Conservation (phyloP, 1,140 invertebrate genomes). For the Nebria ingens region DNA sequence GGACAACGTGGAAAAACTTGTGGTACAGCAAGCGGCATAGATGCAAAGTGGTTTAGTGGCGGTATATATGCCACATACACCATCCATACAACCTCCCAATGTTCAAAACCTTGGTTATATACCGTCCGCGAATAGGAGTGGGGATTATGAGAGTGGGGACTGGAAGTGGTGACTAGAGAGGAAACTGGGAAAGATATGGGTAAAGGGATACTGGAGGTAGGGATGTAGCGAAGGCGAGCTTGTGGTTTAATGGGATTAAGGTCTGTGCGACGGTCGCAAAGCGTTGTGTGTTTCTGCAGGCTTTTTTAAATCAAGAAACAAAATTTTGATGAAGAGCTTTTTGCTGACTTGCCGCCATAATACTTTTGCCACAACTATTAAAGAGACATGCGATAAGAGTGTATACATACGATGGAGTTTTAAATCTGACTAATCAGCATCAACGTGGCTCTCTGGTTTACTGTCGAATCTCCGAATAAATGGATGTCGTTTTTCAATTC, state of each 20-base stretch:
- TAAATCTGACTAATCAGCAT: neutral
- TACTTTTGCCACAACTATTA: neutral
- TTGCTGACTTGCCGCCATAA: slow-evolving; percentile 1
- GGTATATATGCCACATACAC: too few species aligned
- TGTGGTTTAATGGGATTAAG: slow-evolving; percentile 6
- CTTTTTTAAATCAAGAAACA: slow-evolving; percentile 5
- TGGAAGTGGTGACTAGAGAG: too few species aligned
- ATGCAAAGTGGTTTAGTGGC: neutral
- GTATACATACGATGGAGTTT: neutral
- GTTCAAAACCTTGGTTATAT: too few species aligned
- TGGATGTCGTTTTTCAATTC: neutral
- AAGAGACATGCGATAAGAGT: neutral
- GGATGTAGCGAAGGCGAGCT: neutral
- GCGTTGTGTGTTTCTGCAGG: too few species aligned
- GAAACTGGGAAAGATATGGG: too few species aligned
- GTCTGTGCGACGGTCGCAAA: neutral
- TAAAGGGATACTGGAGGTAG: too few species aligned
- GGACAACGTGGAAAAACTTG: neutral
- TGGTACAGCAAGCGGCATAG: neutral
- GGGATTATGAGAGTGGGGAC: too few species aligned
- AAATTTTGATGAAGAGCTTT: slow-evolving; percentile 5
- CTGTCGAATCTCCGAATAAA: neutral
- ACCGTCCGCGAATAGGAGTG: too few species aligned
- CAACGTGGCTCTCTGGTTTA: neutral
- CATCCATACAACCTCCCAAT: too few species aligned